Base-by-base conservation (phyloP, 2,113 vertebrate species). In the Dicaeum eximium region DNA sequence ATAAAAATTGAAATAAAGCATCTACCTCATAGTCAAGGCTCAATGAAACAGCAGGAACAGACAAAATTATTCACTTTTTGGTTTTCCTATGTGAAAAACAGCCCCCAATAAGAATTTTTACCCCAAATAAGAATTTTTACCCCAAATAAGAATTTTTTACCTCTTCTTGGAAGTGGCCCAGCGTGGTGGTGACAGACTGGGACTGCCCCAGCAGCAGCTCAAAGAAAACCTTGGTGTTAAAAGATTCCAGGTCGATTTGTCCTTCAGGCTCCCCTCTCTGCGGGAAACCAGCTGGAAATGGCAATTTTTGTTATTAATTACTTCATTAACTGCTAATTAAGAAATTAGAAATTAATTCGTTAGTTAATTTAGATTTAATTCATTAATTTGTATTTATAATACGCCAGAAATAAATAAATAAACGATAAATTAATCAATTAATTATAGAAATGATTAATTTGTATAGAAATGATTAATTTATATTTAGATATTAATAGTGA, bases 211-310 rank as follows among this genome's bases (percentile, higher is more conserved):
- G 97, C 77, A 99, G 96, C 7, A 98, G 97, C 45, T 97, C 97
- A 67, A 98, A 99, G 97, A 99, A 99, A 47, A 97, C 94, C 51
- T 96, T 97, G 80, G 98, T 98, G 80, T 98, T 98, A 72, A 99
- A 99, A 5, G 97, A 97, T 48, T 99, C 99, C 8, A 99, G 97
- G 88, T 99, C 98, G 8, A 99, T 88, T 79, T 98, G 98, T 35
- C 98, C 98, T 30, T 99, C 98, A 6, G 98, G 97, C 79, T 98
- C 97, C 40, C 25, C 81, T 44, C 24, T 74, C 24, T 57, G 45
- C 64, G 22, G 67, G 14, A 19, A n/a, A 56, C 18, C 12, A 45
- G 20, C 80, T 90, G 90, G 30, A 60, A 95, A 16, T 5, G n/a
- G n/a, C n/a, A n/a, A n/a, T n/a, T n/a, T n/a, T n/a, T n/a, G n/a